Conservation (phyloP, 2,113 vertebrate species). For the Pseudopipra pipra region DNA sequence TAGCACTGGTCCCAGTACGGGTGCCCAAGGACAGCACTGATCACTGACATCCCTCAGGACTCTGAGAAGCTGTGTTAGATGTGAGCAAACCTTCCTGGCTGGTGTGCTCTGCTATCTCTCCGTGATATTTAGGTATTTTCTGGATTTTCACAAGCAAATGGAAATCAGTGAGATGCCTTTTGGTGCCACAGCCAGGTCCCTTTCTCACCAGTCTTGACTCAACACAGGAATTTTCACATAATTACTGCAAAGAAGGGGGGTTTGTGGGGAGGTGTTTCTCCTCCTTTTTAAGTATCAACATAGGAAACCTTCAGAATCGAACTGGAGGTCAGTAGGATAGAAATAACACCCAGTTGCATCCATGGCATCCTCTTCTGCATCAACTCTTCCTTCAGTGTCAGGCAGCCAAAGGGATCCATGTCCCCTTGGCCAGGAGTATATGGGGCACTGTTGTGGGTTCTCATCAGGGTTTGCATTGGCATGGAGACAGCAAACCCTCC, state of each 20-base stretch:
- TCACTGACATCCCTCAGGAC: not conserved
- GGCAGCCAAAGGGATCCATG: not conserved
- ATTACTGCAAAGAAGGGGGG: rapidly evolving
- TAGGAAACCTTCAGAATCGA: not conserved
- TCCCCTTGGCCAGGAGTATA: not conserved
- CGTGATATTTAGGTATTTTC: not conserved
- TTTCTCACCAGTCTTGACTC: not conserved
- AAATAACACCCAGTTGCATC: not conserved
- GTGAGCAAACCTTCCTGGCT: not conserved
- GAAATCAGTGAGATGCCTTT: not conserved
- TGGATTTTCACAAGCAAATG: not conserved
- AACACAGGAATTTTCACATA: not conserved
- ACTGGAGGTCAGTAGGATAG: not conserved
- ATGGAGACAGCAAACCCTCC: not conserved
- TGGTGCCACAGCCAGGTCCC: not conserved
- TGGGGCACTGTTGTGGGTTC: not conserved
- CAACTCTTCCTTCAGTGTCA: too few relatives aligned
- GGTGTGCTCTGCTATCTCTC: not conserved
- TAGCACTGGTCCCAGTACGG: not conserved
- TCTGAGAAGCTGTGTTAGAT: not conserved
- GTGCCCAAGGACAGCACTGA: not conserved
- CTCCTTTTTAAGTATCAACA: not conserved
- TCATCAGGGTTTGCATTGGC: not conserved
- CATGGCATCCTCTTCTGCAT: not conserved
- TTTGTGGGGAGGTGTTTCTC: not conserved